These are phyloP conservation scores for Amphibalanus amphitrite DNA, from an alignment of 1,140 invertebrate genomes.

Conservation along the genomic window DNA sequence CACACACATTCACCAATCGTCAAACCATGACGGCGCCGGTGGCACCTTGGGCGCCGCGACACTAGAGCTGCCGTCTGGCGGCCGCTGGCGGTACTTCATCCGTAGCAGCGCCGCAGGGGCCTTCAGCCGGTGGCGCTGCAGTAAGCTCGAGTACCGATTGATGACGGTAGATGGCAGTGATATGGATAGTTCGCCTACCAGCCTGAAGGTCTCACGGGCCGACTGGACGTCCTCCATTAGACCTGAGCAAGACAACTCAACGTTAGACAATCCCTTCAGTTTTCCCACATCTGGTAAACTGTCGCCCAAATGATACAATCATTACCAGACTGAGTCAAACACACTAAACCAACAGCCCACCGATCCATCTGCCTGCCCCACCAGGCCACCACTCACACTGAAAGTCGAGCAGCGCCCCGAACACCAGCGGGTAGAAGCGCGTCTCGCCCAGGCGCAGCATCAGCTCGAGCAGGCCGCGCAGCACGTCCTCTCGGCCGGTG, in stretches of 20 bases:
- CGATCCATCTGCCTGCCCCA: no score
- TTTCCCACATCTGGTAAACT: no score
- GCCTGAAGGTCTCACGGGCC: neutral
- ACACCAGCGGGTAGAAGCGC: neutral
- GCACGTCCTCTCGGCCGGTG: neutral
- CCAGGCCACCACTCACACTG: neutral
- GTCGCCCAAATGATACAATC: no score
- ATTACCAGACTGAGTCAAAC: no score
- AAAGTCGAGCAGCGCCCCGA: neutral
- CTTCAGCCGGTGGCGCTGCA: neutral
- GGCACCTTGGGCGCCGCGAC: no score
- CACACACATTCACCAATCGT: neutral
- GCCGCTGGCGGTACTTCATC: neutral
- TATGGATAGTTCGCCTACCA: neutral
- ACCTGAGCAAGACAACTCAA: neutral
- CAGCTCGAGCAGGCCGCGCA: neutral
- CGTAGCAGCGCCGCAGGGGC: neutral
- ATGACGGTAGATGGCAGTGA: neutral
- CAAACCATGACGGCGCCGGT: neutral
- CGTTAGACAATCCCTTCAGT: no score
- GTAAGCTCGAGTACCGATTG: neutral
- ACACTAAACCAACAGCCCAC: no score
- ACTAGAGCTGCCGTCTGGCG: neutral
- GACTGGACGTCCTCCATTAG: neutral
- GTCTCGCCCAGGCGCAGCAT: neutral